A percentile compares a stretch with the other conserved stretches of the same genome.
These are phyloP conservation scores for Agelastica alni DNA, from an alignment of 2,888 invertebrate genomes.

Conservation along the genomic window DNA sequence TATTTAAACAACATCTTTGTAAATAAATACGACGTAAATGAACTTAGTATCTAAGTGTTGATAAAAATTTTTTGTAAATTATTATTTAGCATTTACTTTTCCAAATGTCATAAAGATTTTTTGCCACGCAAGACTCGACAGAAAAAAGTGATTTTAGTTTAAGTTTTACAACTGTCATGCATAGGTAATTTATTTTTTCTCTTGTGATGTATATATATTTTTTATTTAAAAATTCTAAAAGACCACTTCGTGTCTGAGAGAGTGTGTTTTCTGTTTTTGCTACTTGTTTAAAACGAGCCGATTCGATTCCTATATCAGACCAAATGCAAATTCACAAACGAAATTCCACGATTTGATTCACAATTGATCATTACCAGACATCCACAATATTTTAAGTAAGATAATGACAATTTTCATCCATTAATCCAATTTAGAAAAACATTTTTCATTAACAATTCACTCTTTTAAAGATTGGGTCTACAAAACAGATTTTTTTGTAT, in stretches of 20 bases:
- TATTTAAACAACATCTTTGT: constrained; percentile 53
- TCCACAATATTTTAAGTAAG: too few relatives aligned
- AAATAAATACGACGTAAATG: constrained; percentile 52
- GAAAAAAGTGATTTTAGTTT: constrained; percentile 55
- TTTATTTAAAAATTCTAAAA: constrained; percentile 44
- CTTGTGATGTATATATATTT: constrained; percentile 56
- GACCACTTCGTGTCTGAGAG: constrained; percentile 52
- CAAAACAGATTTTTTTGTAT: too few relatives aligned
- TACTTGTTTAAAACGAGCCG: too few relatives aligned
- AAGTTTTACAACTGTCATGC: constrained; percentile 47
- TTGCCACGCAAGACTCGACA: constrained; percentile 53
- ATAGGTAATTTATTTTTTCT: constrained; percentile 52
- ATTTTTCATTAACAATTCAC: too few relatives aligned
- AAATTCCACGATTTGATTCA: too few relatives aligned
- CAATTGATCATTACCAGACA: too few relatives aligned
- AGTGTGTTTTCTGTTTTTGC: constrained; percentile 34
- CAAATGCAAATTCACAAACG: too few relatives aligned
- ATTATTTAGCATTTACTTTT: constrained; percentile 46
- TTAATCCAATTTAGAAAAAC: too few relatives aligned
- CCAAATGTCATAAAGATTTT: constrained; percentile 43
- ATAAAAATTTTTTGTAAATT: constrained; percentile 47
- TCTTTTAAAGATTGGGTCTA: too few relatives aligned
- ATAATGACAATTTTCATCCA: too few relatives aligned
- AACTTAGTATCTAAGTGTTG: constrained; percentile 47
- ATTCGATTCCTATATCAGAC: too few relatives aligned